Percentiles rank a stretch among this genome's conserved stretches.
These are phyloP conservation scores for Drosophila merina DNA, from an alignment of 2,888 invertebrate species.

Conservation along the genomic window DNA sequence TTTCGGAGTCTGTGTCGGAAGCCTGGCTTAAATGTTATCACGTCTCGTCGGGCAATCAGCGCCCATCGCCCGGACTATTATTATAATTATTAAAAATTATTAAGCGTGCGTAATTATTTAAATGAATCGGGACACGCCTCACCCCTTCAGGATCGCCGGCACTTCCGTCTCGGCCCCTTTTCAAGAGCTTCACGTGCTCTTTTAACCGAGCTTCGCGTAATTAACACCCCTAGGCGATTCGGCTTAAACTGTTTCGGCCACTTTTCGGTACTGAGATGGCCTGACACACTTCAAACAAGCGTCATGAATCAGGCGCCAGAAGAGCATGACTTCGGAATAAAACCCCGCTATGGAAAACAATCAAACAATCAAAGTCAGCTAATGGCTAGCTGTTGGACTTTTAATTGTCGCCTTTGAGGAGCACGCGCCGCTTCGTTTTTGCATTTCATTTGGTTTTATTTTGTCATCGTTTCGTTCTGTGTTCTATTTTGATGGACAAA, in stretches of 20 bases:
- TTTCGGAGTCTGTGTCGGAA: conserved; percentile 14
- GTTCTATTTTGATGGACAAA: conserved; percentile 55
- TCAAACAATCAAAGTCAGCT: conserved; percentile 45
- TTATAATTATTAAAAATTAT: conserved; percentile 79
- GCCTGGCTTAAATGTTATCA: conserved; percentile 65
- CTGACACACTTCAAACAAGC: conserved; percentile 64
- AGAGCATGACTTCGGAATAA: conserved; percentile 22
- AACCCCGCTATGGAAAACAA: conserved; percentile 4
- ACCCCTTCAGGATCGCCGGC: conserved; percentile 18
- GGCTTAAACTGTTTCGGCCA: conserved; percentile 23
- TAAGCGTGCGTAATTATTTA: conserved; percentile 80
- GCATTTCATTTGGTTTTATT: conserved; percentile 33
- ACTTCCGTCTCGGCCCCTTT: conserved; percentile 35
- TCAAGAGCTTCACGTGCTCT: conserved; percentile 22
- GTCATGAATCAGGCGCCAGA: conserved; percentile 53
- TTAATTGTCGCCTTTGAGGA: conserved; percentile 71
- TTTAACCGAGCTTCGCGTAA: conserved; percentile 45
- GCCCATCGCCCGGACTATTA: conserved; percentile 64
- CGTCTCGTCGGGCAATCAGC: conserved; percentile 66
- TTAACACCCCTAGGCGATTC: conserved; percentile 67
- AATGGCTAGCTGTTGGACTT: conserved; percentile 56
- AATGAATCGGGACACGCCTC: conserved; percentile 69
- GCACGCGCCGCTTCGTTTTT: conserved; percentile 65
- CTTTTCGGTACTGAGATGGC: not conserved
- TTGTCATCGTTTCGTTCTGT: conserved; percentile 25